Conservation (phyloP, 2,113 vertebrate species). For the Triplophysa tibetana region DNA sequence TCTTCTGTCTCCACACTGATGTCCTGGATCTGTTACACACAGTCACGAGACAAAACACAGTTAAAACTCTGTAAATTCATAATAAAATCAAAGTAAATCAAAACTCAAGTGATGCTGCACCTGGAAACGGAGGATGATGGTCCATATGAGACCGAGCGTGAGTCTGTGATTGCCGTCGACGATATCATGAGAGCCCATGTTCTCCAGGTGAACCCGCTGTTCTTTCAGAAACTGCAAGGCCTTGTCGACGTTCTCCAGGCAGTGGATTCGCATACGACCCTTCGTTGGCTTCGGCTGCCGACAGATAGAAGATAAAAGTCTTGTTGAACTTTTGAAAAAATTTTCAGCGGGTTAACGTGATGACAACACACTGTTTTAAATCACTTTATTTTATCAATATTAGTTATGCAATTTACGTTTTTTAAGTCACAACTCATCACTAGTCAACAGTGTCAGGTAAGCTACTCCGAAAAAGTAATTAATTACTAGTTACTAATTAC, state of each 20-base stretch:
- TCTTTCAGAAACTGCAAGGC: slow-evolving; percentile 97
- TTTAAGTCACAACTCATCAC: too few species aligned
- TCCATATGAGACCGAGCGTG: slow-evolving; percentile 95
- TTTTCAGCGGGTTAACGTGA: too few species aligned
- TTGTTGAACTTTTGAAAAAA: too few species aligned
- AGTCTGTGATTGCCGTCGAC: slow-evolving; percentile 96
- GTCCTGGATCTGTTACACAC: slow-evolving; percentile 86
- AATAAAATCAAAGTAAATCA: too few species aligned
- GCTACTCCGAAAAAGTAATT: too few species aligned
- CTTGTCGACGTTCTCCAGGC: slow-evolving; percentile 96
- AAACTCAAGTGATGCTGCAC: slow-evolving; percentile 59
- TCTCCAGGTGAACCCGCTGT: slow-evolving; percentile 94
- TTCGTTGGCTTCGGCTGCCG: slow-evolving; percentile 92
- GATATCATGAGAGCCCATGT: slow-evolving; percentile 97
- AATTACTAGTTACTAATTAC: too few species aligned
- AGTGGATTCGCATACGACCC: slow-evolving; percentile 96
- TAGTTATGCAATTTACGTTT: too few species aligned
- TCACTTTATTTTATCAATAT: too few species aligned
- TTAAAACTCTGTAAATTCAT: background rate
- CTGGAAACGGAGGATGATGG: slow-evolving; percentile 97
- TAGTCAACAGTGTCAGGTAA: too few species aligned
- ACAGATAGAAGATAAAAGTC: background rate
- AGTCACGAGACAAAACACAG: background rate
- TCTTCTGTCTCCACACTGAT: slow-evolving; percentile 97
- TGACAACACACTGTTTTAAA: too few species aligned